Evolutionary conservation across 2,888 invertebrate species (phyloP).

Genomic region (Tineola bisselliella): DNA sequence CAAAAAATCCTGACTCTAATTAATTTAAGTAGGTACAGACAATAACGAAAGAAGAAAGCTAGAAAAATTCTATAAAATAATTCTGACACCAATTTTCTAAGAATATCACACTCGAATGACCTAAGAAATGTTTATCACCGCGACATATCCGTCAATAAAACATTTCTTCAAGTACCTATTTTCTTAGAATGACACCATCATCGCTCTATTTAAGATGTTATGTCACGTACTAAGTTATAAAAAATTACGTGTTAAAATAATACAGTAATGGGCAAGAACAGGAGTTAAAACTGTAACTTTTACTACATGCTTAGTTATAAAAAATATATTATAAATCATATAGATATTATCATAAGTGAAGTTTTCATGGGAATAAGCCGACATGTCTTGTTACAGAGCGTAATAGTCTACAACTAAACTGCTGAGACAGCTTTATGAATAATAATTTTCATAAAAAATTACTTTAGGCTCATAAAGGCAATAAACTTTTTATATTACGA

Average conservation of each 20-base stretch:
- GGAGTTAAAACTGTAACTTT: neutral
- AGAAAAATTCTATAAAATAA: neutral
- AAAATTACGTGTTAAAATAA: constrained; percentile 1
- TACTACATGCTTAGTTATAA: no score
- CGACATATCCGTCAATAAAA: constrained; percentile 1
- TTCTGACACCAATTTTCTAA: neutral
- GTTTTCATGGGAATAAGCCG: neutral
- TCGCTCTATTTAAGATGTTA: neutral
- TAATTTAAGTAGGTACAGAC: no score
- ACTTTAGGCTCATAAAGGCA: no score
- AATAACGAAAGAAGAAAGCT: neutral
- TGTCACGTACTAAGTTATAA: constrained; percentile 8
- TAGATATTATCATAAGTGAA: neutral
- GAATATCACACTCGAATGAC: neutral
- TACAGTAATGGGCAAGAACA: neutral
- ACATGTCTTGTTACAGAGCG: no score
- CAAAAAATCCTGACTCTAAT: no score
- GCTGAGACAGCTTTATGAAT: no score
- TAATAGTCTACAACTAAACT: no score
- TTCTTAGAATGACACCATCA: neutral
- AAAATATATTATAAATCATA: constrained; percentile 8
- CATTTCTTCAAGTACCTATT: neutral
- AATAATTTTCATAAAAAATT: no score
- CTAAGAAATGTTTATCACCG: constrained; percentile 2
- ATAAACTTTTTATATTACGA: no score